Base-by-base conservation (phyloP, 2,113 vertebrate species). In the Rhineura floridana region DNA sequence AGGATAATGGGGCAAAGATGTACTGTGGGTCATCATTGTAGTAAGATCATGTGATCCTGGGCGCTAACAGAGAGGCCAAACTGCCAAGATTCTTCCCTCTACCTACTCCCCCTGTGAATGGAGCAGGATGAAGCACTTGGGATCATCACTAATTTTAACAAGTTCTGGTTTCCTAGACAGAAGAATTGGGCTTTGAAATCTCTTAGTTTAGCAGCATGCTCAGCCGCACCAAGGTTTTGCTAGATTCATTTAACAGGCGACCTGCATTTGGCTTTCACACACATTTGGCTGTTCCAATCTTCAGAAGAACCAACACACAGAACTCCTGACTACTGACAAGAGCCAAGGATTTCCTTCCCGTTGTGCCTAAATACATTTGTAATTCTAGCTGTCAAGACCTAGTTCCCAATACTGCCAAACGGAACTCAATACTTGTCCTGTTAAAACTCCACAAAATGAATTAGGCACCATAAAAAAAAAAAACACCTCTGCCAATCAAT, bases 191-290 rank as follows among this genome's bases (percentile, higher is more conserved):
- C 62, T 59, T 79, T 0, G 15, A 59, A 86, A 90, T 75, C 73
- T 75, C 85, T 42, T 73, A 76, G 67, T 30, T 44, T 0, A 3
- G 62, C 89, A 48, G 2, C 0, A 12, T 50, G 44, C 28, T 44
- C 36, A 39, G 30, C 82, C 83, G 23, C 10, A 67, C 48, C 67
- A 69, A 89, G 92, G 39, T 0, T 4, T 3, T 25, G 8, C 30
- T 79, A 17, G 36, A 55, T 78, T 79, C 76, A 83, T 78, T 86
- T 86, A 81, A 88, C 28, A 4, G 21, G 13, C n/a, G 46, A 10
- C 15, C 52, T 0, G 0, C 28, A 23, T 69, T 88, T 50, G 0
- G 0, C 50, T 78, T 73, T 59, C 50, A 39, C n/a, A 30, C 70
- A 10, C 7, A 0, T n/a, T n/a, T n/a, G 0, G 48, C 62, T 72